A percentile compares a stretch with the other conserved stretches of the same genome.
Evolutionary conservation across 2,113 vertebrate genomes (phyloP).

Genomic region (Marcusenius ussheri): DNA sequence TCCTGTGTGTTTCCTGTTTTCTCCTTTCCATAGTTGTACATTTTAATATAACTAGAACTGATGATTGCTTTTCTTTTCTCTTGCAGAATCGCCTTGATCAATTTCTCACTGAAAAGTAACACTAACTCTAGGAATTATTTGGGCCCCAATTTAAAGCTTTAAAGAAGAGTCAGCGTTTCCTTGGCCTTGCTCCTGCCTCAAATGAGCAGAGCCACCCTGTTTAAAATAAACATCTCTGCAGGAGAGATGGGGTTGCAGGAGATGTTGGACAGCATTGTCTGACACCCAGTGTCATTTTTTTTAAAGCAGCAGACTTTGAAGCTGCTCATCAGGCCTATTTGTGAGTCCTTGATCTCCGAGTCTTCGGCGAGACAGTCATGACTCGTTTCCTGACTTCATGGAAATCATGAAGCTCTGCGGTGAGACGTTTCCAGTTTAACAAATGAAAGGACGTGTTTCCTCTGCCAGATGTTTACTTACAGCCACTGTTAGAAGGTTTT

Average conservation of each 20-base stretch:
- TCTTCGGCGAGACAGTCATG: conserved; percentile 33
- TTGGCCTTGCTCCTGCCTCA: neutral
- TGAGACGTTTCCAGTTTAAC: neutral
- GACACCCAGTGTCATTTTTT: conserved; percentile 46
- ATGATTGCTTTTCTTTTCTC: too few species aligned
- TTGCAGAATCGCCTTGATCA: too few species aligned
- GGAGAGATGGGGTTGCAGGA: conserved; percentile 9
- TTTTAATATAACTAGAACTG: too few species aligned
- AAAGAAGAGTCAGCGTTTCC: too few species aligned
- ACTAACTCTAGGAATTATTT: too few species aligned
- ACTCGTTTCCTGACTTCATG: conserved; percentile 48
- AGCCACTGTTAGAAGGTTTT: neutral
- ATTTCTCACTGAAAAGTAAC: too few species aligned
- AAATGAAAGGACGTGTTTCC: neutral
- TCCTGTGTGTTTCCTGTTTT: too few species aligned
- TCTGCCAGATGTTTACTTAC: neutral
- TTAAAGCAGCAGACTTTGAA: conserved; percentile 34
- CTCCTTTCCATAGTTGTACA: too few species aligned
- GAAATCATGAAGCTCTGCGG: conserved; percentile 41
- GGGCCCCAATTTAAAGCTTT: too few species aligned
- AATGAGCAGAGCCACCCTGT: neutral
- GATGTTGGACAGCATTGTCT: conserved; percentile 21
- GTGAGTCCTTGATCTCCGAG: conserved; percentile 31
- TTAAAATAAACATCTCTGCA: conserved; percentile 34
- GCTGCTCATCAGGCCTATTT: conserved; percentile 22